Conservation (phyloP, 2,888 invertebrate species). For the Trichacis sp. region DNA sequence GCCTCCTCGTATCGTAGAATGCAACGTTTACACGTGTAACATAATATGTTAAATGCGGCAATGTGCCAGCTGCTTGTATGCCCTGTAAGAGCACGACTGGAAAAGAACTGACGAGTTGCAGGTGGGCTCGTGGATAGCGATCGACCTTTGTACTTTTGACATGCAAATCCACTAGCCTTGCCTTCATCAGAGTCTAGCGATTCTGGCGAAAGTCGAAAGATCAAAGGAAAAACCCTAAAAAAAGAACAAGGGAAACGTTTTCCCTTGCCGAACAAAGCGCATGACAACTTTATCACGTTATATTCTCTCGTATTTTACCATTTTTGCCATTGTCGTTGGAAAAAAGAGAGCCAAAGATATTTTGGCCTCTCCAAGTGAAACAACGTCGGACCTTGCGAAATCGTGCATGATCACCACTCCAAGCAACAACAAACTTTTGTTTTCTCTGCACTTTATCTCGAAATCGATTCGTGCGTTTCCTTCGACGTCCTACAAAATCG, state of each 20-base stretch:
- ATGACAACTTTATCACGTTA: neutral
- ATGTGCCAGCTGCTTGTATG: conserved; percentile 68
- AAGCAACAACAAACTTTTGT: too few species aligned
- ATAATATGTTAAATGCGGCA: conserved; percentile 50
- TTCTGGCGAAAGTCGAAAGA: conserved; percentile 29
- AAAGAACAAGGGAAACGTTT: conserved; percentile 6
- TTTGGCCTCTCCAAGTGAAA: too few species aligned
- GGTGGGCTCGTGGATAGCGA: conserved; percentile 26
- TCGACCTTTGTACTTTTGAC: conserved; percentile 32
- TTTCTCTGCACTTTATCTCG: too few species aligned
- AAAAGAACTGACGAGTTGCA: conserved; percentile 16
- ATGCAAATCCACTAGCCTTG: conserved; percentile 35
- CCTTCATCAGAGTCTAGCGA: conserved; percentile 28
- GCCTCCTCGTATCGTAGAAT: conserved; percentile 41
- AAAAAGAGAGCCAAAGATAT: neutral
- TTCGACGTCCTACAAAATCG: conserved; percentile 28
- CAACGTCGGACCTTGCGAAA: too few species aligned
- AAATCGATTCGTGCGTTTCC: too few species aligned
- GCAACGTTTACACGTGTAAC: conserved; percentile 37
- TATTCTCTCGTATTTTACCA: neutral
- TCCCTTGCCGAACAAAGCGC: neutral
- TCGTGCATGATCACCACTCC: neutral
- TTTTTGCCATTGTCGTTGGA: neutral
- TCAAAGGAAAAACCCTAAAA: conserved; percentile 7
- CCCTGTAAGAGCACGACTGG: conserved; percentile 57